Evolutionary conservation across 2,113 vertebrate genomes (phyloP).

Genomic region (Elaphurus davidianus): DNA sequence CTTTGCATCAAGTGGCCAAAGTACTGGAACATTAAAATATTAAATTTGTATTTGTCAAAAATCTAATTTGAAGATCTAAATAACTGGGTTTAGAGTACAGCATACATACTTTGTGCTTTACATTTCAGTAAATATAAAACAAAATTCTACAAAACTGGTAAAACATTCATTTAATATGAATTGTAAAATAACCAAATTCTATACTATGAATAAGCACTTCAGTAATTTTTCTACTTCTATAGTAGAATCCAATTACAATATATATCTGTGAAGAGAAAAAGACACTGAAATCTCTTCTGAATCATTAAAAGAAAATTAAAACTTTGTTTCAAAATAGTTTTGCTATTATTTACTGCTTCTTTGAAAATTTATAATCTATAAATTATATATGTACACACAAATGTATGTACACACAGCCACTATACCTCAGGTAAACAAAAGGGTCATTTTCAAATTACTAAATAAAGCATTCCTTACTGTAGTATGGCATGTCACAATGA

Average conservation of each 20-base stretch:
- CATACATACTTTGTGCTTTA: background rate
- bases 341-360: background rate
- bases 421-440: background rate
- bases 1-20: background rate
- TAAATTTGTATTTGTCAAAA: background rate
- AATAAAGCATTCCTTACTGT: background rate
- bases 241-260: background rate
- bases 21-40: background rate
- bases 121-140: background rate
- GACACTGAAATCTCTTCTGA: background rate
- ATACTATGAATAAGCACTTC: background rate
- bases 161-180: constrained; percentile 1
- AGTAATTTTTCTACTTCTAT: background rate
- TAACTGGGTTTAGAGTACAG: background rate
- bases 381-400: background rate
- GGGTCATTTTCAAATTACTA: background rate
- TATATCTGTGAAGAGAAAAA: background rate
- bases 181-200: background rate
- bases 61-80: background rate
- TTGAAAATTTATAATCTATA: constrained; percentile 13
- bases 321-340: constrained; percentile 7
- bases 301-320: background rate
- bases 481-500: background rate
- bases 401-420: background rate
- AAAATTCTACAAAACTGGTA: background rate